Evolutionary conservation across 1,140 invertebrate species (phyloP).

Genomic region (Elysia chlorotica): DNA sequence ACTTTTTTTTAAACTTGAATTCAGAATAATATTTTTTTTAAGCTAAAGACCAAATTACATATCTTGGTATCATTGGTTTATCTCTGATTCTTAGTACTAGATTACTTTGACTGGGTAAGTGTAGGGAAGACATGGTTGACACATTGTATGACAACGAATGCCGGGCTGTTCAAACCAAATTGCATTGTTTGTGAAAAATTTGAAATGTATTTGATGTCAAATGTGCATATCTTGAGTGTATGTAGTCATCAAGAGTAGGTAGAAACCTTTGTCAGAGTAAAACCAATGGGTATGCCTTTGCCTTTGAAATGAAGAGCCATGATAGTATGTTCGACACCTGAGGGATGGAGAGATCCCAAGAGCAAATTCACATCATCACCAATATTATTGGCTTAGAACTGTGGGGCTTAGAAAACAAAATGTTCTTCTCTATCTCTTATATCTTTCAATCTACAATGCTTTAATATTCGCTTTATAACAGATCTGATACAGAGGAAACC

Average conservation of each 20-base stretch:
- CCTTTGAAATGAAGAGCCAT: too few species aligned
- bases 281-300: too few species aligned
- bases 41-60: not conserved
- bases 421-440: not conserved
- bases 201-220: too few species aligned
- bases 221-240: too few species aligned
- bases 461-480: slow-evolving; percentile 19
- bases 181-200: too few species aligned
- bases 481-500: slow-evolving; percentile 46
- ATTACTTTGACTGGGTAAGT: not conserved
- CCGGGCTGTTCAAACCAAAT: too few species aligned
- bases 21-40: not conserved
- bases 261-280: too few species aligned
- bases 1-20: not conserved
- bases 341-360: not conserved
- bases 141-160: too few species aligned
- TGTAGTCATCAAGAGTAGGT: too few species aligned
- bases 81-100: not conserved
- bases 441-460: not conserved
- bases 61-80: not conserved
- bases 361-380: not conserved
- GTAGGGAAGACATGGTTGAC: not conserved
- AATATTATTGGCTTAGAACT: not conserved
- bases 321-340: too few species aligned
- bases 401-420: not conserved